These are phyloP conservation scores for Thyatira batis DNA, from an alignment of 2,888 invertebrate species.

Conservation along the genomic window DNA sequence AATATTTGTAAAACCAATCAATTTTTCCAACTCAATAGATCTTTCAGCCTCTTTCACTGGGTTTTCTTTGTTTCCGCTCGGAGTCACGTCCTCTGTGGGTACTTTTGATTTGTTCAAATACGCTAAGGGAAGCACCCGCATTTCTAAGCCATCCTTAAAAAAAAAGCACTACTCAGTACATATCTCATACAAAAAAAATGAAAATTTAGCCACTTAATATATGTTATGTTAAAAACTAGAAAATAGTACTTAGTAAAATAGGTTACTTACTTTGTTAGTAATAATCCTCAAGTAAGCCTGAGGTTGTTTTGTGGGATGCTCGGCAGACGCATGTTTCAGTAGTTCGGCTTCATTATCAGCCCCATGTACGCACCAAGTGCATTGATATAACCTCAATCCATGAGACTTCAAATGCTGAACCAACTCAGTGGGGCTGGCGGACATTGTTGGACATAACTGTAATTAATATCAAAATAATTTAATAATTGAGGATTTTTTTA, in stretches of 20 bases:
- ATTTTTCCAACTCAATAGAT: conserved; percentile 66
- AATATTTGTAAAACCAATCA: conserved; percentile 52
- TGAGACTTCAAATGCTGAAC: conserved; percentile 63
- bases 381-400: conserved; percentile 67
- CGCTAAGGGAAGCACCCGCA: conserved; percentile 62
- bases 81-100: conserved; percentile 36
- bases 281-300: conserved; percentile 67
- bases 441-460: conserved; percentile 48
- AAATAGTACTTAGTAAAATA: not conserved
- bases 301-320: conserved; percentile 70
- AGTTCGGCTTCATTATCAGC: conserved; percentile 60
- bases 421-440: conserved; percentile 47
- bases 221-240: too few relatives aligned
- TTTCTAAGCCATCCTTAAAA: conserved; percentile 62
- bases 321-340: conserved; percentile 56
- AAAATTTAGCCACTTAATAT: too few relatives aligned
- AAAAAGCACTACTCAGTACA: conserved; percentile 4
- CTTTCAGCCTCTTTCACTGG: conserved; percentile 68
- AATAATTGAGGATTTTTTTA: not conserved
- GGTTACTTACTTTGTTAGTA: conserved; percentile 49
- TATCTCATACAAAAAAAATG: too few relatives aligned
- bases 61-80: conserved; percentile 40
- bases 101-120: conserved; percentile 56
- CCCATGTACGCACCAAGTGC: conserved; percentile 69
- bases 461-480: conserved; percentile 13